Conservation (phyloP, 2,113 vertebrate species). For the Trichechus manatus region DNA sequence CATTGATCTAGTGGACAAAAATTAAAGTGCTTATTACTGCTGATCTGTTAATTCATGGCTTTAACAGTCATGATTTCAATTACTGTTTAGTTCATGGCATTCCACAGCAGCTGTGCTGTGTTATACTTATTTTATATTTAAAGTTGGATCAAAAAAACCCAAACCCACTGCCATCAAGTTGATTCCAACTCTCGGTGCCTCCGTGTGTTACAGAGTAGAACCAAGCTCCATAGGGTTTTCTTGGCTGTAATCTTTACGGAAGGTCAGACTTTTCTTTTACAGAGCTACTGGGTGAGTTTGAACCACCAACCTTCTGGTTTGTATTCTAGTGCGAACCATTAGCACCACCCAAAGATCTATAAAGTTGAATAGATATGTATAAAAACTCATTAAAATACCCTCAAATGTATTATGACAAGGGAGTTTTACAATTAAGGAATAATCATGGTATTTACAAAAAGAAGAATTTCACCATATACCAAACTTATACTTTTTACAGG, state of each 20-base stretch:
- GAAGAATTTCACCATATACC: neutral
- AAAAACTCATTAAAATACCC: constrained; percentile 40
- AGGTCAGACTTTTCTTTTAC: too few species aligned
- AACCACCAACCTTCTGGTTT: too few species aligned
- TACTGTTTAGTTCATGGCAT: neutral
- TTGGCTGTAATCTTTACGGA: too few species aligned
- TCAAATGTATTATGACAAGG: neutral
- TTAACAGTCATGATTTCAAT: neutral
- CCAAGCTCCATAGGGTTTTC: too few species aligned
- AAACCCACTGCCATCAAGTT: too few species aligned
- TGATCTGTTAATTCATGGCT: neutral
- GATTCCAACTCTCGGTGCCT: too few species aligned
- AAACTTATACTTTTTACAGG: neutral
- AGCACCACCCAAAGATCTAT: too few species aligned
- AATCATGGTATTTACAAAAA: neutral
- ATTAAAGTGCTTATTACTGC: neutral
- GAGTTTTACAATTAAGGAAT: constrained; percentile 48
- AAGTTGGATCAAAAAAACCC: neutral
- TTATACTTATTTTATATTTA: neutral
- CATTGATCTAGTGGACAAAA: constrained; percentile 1
- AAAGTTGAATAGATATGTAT: neutral
- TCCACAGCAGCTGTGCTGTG: neutral
- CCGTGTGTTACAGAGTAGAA: too few species aligned
- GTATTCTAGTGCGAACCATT: too few species aligned
- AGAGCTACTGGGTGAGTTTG: too few species aligned